A percentile compares a stretch with the other conserved stretches of the same genome.
Evolutionary conservation across 2,888 invertebrate genomes (phyloP).

Genomic region (Antitype chi): DNA sequence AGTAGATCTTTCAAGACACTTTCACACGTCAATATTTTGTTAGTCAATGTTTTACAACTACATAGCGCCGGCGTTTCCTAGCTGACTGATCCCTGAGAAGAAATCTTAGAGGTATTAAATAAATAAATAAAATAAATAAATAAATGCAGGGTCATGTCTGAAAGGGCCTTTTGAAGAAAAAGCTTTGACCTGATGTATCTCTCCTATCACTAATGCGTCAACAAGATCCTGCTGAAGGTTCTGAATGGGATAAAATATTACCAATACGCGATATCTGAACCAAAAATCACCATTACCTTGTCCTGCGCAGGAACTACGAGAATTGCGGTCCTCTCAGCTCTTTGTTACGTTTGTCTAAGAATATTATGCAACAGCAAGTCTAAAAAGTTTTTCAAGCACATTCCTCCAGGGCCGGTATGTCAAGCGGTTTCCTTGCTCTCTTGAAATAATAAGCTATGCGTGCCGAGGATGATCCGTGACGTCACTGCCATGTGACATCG

Average conservation of each 20-base stretch:
- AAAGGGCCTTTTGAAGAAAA: no score
- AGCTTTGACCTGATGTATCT: not conserved
- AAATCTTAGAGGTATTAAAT: no score
- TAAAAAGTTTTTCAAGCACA: constrained; percentile 42
- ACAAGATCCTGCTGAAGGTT: not conserved
- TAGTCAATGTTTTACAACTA: no score
- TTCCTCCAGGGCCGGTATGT: constrained; percentile 52
- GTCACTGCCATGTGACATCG: constrained; percentile 82
- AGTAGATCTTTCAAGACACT: no score
- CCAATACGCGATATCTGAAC: not conserved
- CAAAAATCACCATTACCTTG: not conserved
- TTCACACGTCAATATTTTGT: no score
- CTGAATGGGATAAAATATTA: no score
- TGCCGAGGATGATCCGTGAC: constrained; percentile 74
- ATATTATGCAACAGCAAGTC: constrained; percentile 18
- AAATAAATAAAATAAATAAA: no score
- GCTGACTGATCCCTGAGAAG: no score
- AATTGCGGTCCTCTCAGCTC: not conserved
- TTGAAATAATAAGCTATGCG: constrained; percentile 75
- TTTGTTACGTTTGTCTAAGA: constrained; percentile 11
- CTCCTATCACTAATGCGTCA: no score
- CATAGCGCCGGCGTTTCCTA: no score
- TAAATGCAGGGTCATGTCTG: no score
- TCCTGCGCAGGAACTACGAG: not conserved
- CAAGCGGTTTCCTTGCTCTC: constrained; percentile 65